Evolutionary conservation across 2,888 invertebrate genomes (phyloP).

Genomic region (Pammene fasciana): DNA sequence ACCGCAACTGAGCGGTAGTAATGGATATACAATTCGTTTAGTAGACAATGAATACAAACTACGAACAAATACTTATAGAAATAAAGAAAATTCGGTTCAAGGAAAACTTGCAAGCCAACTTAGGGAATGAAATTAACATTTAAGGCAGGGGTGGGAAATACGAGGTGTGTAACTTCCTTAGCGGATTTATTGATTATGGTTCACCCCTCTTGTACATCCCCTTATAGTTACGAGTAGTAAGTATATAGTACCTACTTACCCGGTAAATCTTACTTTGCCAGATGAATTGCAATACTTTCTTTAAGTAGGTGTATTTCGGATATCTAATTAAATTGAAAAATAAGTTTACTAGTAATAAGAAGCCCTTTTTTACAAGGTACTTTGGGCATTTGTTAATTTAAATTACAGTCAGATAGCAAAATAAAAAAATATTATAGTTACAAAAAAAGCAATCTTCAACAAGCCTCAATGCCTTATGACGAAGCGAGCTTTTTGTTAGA

Average conservation of each 20-base stretch:
- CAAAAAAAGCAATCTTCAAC: slow-evolving; percentile 6
- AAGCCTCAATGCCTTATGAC: neutral
- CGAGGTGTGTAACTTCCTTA: slow-evolving; percentile 35
- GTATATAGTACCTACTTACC: neutral
- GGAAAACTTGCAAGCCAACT: slow-evolving; percentile 11
- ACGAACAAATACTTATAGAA: neutral
- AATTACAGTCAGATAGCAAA: neutral
- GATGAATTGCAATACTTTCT: neutral
- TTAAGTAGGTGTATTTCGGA: too few species aligned
- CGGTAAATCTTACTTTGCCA: slow-evolving; percentile 3
- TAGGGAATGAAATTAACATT: slow-evolving; percentile 31
- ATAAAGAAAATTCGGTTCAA: neutral
- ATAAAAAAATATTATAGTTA: neutral
- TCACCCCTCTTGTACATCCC: slow-evolving; percentile 31
- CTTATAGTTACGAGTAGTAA: slow-evolving; percentile 8
- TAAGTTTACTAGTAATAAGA: too few species aligned
- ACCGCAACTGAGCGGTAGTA: too few species aligned
- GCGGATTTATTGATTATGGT: slow-evolving; percentile 33
- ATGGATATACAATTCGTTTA: too few species aligned
- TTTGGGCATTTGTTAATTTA: too few species aligned
- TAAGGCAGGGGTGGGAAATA: slow-evolving; percentile 16
- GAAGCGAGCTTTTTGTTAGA: neutral
- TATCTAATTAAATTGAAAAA: too few species aligned
- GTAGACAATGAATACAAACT: too few species aligned
- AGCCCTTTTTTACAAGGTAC: too few species aligned